A percentile compares a stretch with the other conserved stretches of the same genome.
phyloP scores from a whole-genome alignment of 2,888 invertebrate genomes.

The Xanthia icteritia region DNA sequence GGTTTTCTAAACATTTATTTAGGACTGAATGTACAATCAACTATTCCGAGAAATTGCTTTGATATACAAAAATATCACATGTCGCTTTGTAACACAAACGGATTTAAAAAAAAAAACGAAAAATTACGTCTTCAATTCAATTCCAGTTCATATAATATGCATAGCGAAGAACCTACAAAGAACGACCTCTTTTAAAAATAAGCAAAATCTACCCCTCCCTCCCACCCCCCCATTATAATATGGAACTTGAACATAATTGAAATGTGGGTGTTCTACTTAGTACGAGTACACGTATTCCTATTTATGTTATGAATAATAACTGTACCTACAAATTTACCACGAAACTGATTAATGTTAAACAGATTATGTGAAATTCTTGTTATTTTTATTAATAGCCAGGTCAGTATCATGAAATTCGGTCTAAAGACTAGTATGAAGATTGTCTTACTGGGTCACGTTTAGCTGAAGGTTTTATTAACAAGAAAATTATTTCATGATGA shows the following conservation, averaged over 20 bases:
- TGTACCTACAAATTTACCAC: background rate
- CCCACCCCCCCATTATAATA: too few species aligned
- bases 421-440: background rate
- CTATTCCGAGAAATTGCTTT: constrained; percentile 14
- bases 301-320: background rate
- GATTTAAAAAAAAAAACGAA: too few species aligned
- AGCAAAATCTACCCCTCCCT: too few species aligned
- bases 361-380: background rate
- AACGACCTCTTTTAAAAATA: too few species aligned
- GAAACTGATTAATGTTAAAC: background rate
- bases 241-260: too few species aligned
- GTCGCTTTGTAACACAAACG: background rate
- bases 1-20: constrained; percentile 29
- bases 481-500: background rate
- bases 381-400: background rate
- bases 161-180: too few species aligned
- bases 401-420: background rate
- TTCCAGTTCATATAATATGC: background rate
- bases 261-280: too few species aligned
- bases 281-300: too few species aligned
- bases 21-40: background rate
- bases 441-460: background rate
- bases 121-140: too few species aligned
- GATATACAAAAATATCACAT: background rate
- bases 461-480: background rate